These are phyloP conservation scores for Microhierax caerulescens DNA, from an alignment of 2,797 vertebrate genomes.

Conservation along the genomic window DNA sequence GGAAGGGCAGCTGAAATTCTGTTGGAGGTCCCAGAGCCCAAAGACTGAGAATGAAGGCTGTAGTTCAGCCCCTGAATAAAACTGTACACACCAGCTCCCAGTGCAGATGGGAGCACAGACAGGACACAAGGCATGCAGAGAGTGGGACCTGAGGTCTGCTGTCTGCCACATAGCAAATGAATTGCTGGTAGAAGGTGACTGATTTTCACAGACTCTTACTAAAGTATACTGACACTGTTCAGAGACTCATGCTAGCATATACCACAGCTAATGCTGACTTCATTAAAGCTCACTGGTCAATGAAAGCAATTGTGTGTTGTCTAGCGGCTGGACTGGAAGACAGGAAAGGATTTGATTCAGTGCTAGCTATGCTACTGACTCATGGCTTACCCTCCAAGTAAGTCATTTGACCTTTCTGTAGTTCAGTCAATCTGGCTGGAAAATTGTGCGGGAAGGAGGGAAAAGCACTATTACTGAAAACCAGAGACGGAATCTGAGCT, in stretches of 20 bases:
- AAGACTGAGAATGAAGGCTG: neutral
- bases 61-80: neutral
- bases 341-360: slow-evolving; percentile 48
- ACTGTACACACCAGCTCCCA: neutral
- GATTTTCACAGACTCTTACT: neutral
- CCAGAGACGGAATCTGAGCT: slow-evolving; percentile 29
- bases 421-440: slow-evolving; percentile 53
- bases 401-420: slow-evolving; percentile 68
- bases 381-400: slow-evolving; percentile 60
- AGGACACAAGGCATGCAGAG: neutral
- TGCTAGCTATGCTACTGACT: slow-evolving; percentile 57
- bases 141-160: neutral
- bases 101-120: neutral
- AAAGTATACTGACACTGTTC: neutral
- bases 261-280: neutral
- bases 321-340: slow-evolving; percentile 27
- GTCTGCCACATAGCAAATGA: neutral
- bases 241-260: neutral
- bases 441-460: slow-evolving; percentile 45
- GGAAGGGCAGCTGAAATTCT: neutral
- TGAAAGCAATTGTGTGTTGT: slow-evolving; percentile 11
- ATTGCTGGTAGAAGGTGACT: neutral
- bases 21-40: neutral
- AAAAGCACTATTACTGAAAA: slow-evolving; percentile 31
- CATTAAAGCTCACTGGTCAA: slow-evolving; percentile 17